phyloP scores from a whole-genome alignment of 2,113 vertebrate species.

The Gymnorhina tibicen region DNA sequence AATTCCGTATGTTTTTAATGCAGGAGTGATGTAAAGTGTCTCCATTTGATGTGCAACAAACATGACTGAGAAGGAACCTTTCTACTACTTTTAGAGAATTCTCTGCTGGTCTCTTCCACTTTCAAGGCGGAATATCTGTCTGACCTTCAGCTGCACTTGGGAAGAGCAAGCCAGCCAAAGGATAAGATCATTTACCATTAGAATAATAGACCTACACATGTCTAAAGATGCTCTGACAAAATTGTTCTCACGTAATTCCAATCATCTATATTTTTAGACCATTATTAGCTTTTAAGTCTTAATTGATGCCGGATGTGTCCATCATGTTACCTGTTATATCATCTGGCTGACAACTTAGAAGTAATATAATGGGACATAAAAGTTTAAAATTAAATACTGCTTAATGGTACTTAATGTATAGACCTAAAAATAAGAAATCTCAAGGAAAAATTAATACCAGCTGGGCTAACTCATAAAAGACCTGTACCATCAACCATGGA shows the following conservation, averaged over 20 bases:
- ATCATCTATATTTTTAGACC: constrained; percentile 22
- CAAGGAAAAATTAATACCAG: background rate
- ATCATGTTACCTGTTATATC: constrained; percentile 17
- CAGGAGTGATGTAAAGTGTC: background rate
- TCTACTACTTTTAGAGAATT: background rate
- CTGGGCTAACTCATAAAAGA: background rate
- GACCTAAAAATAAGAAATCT: constrained; percentile 46
- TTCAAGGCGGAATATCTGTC: background rate
- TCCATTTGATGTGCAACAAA: background rate
- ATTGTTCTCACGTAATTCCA: background rate
- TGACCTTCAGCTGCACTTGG: background rate
- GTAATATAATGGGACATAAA: constrained; percentile 26
- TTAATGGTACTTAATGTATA: constrained; percentile 4
- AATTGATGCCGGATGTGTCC: background rate
- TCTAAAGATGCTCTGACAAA: background rate
- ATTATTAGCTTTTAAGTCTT: constrained; percentile 19
- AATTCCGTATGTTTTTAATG: background rate
- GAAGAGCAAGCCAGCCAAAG: background rate
- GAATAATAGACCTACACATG: background rate
- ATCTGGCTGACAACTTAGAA: constrained; percentile 5
- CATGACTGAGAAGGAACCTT: background rate
- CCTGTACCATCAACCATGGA: background rate
- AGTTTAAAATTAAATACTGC: constrained; percentile 11
- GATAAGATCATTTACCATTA: background rate
- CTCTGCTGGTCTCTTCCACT: background rate